Base-by-base conservation (phyloP, 1,140 invertebrate genomes). In the Papilio machaon region DNA sequence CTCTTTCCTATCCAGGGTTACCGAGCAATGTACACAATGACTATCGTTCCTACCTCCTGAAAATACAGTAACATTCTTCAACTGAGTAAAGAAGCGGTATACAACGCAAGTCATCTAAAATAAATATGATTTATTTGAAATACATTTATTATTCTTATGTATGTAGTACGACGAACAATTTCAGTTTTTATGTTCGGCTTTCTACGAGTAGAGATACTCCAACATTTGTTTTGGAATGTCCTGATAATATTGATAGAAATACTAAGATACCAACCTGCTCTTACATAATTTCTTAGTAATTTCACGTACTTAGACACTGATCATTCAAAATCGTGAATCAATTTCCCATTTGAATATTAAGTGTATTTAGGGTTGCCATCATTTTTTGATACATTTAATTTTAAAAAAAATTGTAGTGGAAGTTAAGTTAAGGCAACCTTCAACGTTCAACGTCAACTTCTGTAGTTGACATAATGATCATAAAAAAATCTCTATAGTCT, bases 1-100 rank as follows among this genome's bases (percentile, higher is more conserved):
- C 78, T 83, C 84, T 88, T 85, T 78, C 80, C 81, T 82, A 73
- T 78, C 86, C 85, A 90, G 86, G 85, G 87, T 75, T 91, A 83
- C 54, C 46, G 23, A 70, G 30, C 73, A 52, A 49, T 9, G 2
- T 47, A 52, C 23, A 79, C 77, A 79, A 79, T 79, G 77, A 79
- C 58, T 60, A 64, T 64, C 52, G 38, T 78, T 78, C 19, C 58
- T 79, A 23, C 38, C 54, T 60, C n/a, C n/a, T 17, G 38, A 58
- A 78, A 79, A 78, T 64, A 78, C 76, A 60, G 67, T 52, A 79
- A 79, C 58, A 67, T 67, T 67, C 58, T 58, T 38, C 60, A 58
- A 79, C 67, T 79, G 54, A 79, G 67, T 79, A 79, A 79, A 64
- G 76, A 67, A 47, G n/a, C 35, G 54, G 60, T 64, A 58, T 67